These are phyloP conservation scores for Drusus annulatus DNA, from an alignment of 1,140 invertebrate genomes.

Conservation along the genomic window DNA sequence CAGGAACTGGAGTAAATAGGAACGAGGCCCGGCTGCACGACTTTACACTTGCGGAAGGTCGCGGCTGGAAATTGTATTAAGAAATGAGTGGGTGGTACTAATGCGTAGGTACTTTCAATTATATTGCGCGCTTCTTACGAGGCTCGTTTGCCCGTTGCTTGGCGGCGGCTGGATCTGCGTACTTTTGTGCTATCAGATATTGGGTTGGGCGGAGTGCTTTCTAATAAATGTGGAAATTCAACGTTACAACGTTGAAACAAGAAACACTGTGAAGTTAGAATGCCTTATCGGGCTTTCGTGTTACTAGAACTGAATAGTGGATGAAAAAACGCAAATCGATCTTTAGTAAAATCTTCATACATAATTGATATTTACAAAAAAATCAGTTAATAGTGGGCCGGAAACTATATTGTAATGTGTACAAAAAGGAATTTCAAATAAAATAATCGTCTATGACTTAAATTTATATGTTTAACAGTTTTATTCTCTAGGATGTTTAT, in stretches of 20 bases:
- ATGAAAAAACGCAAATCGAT: too few relatives aligned
- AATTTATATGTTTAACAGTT: too few relatives aligned
- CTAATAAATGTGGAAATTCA: neutral
- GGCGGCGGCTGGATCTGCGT: neutral
- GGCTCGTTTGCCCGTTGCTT: neutral
- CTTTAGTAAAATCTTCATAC: too few relatives aligned
- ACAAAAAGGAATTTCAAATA: too few relatives aligned
- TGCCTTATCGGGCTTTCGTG: neutral
- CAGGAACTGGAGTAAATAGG: constrained; percentile 12
- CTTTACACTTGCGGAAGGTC: constrained; percentile 47
- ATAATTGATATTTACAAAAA: too few relatives aligned
- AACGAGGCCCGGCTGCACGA: neutral
- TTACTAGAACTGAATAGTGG: too few relatives aligned
- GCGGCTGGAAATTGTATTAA: constrained; percentile 33
- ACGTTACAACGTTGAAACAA: neutral
- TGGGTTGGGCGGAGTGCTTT: neutral
- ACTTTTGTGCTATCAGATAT: neutral
- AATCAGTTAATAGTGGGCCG: too few relatives aligned
- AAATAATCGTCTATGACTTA: too few relatives aligned
- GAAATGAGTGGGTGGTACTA: constrained; percentile 12
- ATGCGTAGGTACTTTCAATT: constrained; percentile 46
- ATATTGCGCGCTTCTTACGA: constrained; percentile 57
- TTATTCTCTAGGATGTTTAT: too few relatives aligned
- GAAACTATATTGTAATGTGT: too few relatives aligned
- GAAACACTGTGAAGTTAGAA: neutral